These are phyloP conservation scores for Xylota sylvarum DNA, from an alignment of 2,888 invertebrate genomes.

Conservation along the genomic window DNA sequence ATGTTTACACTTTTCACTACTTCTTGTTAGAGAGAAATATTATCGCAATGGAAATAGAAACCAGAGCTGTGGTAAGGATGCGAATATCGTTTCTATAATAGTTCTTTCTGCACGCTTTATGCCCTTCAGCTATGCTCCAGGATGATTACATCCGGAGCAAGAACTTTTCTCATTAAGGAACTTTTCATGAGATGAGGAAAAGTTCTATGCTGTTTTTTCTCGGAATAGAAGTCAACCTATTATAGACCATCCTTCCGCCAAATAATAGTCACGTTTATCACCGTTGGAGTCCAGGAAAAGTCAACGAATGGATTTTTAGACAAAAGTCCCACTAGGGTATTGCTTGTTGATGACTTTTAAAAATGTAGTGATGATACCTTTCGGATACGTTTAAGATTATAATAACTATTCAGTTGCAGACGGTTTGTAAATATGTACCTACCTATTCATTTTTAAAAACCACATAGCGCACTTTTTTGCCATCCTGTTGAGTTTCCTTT, in stretches of 20 bases:
- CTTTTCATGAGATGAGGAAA: conserved; percentile 68
- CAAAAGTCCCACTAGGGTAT: background rate
- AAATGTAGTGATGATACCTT: background rate
- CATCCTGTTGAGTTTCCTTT: background rate
- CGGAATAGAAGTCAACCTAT: conserved; percentile 51
- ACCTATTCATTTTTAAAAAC: too few species aligned
- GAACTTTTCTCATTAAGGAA: conserved; percentile 79
- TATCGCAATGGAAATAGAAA: conserved; percentile 24
- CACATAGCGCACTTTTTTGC: background rate
- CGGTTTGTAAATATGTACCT: too few species aligned
- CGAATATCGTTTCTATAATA: conserved; percentile 33
- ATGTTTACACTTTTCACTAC: conserved; percentile 35
- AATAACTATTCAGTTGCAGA: too few species aligned
- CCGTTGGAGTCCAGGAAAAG: conserved; percentile 2
- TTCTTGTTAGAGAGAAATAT: conserved; percentile 30
- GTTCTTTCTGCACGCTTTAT: conserved; percentile 37
- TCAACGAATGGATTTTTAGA: background rate
- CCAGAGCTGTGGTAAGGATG: conserved; percentile 24
- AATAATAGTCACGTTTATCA: conserved; percentile 54
- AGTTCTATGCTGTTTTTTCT: conserved; percentile 32
- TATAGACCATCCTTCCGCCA: conserved; percentile 48
- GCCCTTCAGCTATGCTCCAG: conserved; percentile 47
- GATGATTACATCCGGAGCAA: conserved; percentile 78
- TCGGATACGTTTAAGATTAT: background rate
- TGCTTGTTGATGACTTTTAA: background rate